Base-by-base conservation (phyloP, 92 coral and sea anemone species). In the Chrysogorgia sp. region DNA sequence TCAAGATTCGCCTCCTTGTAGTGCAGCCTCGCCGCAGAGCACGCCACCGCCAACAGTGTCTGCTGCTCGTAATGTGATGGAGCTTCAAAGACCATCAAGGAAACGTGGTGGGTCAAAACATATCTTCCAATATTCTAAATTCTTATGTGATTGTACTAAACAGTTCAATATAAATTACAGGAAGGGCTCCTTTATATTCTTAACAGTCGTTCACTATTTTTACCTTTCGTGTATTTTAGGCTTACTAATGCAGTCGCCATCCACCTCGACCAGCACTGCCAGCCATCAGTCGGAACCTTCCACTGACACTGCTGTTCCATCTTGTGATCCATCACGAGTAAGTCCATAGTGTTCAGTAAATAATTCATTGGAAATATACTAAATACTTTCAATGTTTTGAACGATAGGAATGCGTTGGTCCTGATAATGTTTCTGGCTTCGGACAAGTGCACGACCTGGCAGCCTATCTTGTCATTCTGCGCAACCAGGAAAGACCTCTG, bases 381-480 rank as follows among this genome's bases (percentile, higher is more conserved):
- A n/a, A n/a, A n/a, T n/a, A n/a, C n/a, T n/a, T n/a, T n/a, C n/a
- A n/a, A n/a, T n/a, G n/a, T n/a, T n/a, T n/a, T n/a, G n/a, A n/a
- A n/a, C n/a, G n/a, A 14, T 49, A 82, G 89, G 85, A 48, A 22
- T 62, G 84, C 13, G 78, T 77, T 58, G 87, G 87, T 31, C 89
- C 88, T 10, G 83, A 89, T 24, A 79, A 86, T 45, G 63, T 89
- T 17, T 47, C 15, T 13, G 90, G 86, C 19, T 89, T 56, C 35
- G 79, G 40, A n/a, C 13, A 76, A 60, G 90, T 86, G 2, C 61
- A 75, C 31, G 79, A 71, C 2, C 68, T 88, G 65, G 92, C 85
- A 2, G 67, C 40, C 0, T 81, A 28, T 49, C 68, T 90, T 40
- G 81, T 75, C 33, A 7, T 60, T 0, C 12, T 90, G 17, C 71